phyloP scores from a whole-genome alignment of 35 echinoderm and acorn worm genomes.

The Stichopus chloronotus region DNA sequence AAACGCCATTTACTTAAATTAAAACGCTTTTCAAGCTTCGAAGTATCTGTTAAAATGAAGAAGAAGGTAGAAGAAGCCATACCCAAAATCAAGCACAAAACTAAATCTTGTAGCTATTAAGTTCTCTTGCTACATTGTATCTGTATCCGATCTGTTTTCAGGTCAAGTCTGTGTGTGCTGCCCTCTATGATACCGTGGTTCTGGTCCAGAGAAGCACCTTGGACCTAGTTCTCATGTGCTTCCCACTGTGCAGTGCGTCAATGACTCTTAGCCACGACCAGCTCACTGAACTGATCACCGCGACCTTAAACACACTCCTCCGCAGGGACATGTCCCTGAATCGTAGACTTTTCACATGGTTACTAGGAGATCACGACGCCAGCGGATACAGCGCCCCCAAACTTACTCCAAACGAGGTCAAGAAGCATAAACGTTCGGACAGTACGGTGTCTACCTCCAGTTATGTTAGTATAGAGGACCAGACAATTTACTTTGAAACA shows the following conservation, averaged over 20 bases:
- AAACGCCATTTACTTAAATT: too few relatives aligned
- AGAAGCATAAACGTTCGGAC: constrained; percentile 60
- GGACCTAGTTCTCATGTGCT: constrained; percentile 84
- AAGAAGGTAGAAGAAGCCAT: too few relatives aligned
- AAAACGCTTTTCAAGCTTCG: too few relatives aligned
- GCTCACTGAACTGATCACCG: constrained; percentile 65
- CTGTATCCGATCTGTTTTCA: not conserved
- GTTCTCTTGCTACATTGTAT: too few relatives aligned
- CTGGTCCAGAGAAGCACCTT: constrained; percentile 89
- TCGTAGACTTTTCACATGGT: constrained; percentile 86
- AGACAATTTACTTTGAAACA: constrained; percentile 83
- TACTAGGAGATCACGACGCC: constrained; percentile 73
- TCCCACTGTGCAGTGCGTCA: constrained; percentile 71
- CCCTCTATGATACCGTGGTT: constrained; percentile 85
- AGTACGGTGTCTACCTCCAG: constrained; percentile 76
- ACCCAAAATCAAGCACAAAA: too few relatives aligned
- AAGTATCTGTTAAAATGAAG: too few relatives aligned
- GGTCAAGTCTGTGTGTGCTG: constrained; percentile 84
- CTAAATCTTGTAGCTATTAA: too few relatives aligned
- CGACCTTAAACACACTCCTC: constrained; percentile 83
- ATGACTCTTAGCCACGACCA: constrained; percentile 62
- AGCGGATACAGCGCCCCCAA: constrained; percentile 1
- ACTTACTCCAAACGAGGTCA: not conserved
- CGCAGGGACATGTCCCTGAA: constrained; percentile 98
- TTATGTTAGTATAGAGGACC: constrained; percentile 79